Conservation (phyloP, 1,140 invertebrate genomes). For the Hesperophylax magnus region DNA sequence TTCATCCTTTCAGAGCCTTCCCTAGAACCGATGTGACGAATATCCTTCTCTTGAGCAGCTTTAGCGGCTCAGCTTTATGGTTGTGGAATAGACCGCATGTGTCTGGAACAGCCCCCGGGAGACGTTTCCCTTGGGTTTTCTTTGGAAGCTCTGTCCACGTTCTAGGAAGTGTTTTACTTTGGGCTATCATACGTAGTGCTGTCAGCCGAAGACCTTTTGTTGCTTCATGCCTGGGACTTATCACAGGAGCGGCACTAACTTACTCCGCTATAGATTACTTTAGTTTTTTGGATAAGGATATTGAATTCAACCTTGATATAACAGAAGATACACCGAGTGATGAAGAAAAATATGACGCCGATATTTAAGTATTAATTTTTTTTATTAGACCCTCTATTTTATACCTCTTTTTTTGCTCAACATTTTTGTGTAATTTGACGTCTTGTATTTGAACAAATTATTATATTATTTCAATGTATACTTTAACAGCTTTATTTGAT, state of each 20-base stretch:
- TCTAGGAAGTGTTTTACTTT: slow-evolving; percentile 67
- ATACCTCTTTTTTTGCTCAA: too few species aligned
- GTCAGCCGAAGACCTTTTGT: slow-evolving; percentile 66
- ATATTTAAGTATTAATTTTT: slow-evolving; percentile 60
- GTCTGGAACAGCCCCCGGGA: slow-evolving; percentile 65
- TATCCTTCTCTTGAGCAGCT: slow-evolving; percentile 65
- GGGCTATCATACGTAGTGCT: slow-evolving; percentile 68
- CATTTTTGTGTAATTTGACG: too few species aligned
- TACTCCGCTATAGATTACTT: slow-evolving; percentile 70
- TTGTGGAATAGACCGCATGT: slow-evolving; percentile 68
- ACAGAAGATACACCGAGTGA: slow-evolving; percentile 62
- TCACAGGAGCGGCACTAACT: slow-evolving; percentile 66
- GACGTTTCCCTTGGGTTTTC: slow-evolving; percentile 69
- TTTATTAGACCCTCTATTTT: not conserved
- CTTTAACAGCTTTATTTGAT: too few species aligned
- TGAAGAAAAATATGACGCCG: slow-evolving; percentile 70
- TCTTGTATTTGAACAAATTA: too few species aligned
- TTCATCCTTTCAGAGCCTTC: slow-evolving; percentile 64
- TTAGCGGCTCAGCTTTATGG: slow-evolving; percentile 67
- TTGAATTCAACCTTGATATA: slow-evolving; percentile 58
- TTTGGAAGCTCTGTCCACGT: slow-evolving; percentile 67
- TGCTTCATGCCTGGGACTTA: slow-evolving; percentile 64
- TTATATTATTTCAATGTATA: too few species aligned
- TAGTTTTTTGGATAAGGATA: slow-evolving; percentile 67
- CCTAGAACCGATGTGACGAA: slow-evolving; percentile 67